Base-by-base conservation (phyloP, 1,140 invertebrate genomes). In the Microvelia longipes region DNA sequence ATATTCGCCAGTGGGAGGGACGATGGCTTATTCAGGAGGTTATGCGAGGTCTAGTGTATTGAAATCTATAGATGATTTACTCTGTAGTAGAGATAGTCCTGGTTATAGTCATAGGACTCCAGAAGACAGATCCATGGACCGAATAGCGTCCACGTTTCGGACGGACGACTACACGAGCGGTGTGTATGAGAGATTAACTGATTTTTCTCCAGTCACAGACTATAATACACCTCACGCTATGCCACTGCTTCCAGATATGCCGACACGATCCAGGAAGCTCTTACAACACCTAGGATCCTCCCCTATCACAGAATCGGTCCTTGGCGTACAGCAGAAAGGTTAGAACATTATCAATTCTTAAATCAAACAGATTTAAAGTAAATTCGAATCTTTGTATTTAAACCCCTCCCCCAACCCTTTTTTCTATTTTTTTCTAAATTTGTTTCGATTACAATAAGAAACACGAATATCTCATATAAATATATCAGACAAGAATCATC, bases 171-270 rank as follows among this genome's bases (percentile, higher is more conserved):
- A 81, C 73, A 77, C 77, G 0, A 76, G 75, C 25, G 75, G 77
- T 68, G 74, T 81, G 27, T 81, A 82, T 73, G 80, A 81, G 67
- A 74, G 78, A 66, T 75, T 81, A n/a, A 77, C 77, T 28, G 80
- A 82, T 71, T 82, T 80, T 72, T 81, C 81, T 19, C 80, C 81
- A 14, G 70, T 81, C 27, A 78, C 78, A 2, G 82, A 83, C 74
- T 79, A 79, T 72, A 73, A 67, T 63, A 84, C 84, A 2, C 84
- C 84, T 1, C 83, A 84, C 13, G 84, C 85, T 11, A 87, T 87
- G 85, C 85, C 85, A 1, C 75, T 87, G 1, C 78, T 87, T 26
- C 84, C 83, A 64, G 86, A 87, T 76, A 84, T 86, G 79, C 84
- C 83, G 35, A 83, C 82, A 13, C 79, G 84, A 66, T 86, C 85